Evolutionary conservation across 2,888 invertebrate species (phyloP).

Genomic region (Clistopyga incitator): DNA sequence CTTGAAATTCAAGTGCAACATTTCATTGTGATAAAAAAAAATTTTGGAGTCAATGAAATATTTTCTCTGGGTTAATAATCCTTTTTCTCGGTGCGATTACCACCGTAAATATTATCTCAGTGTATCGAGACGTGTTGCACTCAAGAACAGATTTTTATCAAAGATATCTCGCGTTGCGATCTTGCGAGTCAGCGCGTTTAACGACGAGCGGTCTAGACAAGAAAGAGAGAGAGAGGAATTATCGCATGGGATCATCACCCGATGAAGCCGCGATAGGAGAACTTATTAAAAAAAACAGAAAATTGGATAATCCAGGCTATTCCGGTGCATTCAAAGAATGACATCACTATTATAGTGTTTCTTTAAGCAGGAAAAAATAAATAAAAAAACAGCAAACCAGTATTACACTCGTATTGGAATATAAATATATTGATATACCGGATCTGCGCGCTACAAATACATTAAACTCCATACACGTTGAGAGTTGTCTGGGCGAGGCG

Average conservation of each 20-base stretch:
- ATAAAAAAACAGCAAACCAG: background rate
- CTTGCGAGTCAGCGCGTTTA: slow-evolving; percentile 25
- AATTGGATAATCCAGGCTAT: background rate
- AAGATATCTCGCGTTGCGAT: background rate
- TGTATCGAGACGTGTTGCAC: background rate
- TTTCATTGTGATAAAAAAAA: too few relatives aligned
- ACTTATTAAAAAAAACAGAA: background rate
- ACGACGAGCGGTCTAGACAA: background rate
- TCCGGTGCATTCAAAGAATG: background rate
- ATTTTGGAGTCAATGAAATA: too few relatives aligned
- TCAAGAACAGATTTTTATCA: slow-evolving; percentile 32
- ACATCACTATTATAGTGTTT: background rate
- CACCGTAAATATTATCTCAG: background rate
- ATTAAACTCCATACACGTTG: background rate
- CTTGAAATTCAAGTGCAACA: too few relatives aligned
- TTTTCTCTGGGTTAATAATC: too few relatives aligned
- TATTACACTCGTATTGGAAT: background rate
- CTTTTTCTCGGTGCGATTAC: too few relatives aligned
- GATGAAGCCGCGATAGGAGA: background rate
- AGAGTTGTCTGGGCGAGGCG: slow-evolving; percentile 24
- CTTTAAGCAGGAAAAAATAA: background rate
- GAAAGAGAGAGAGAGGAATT: background rate
- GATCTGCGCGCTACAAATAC: background rate
- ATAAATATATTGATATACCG: background rate
- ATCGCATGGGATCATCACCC: slow-evolving; percentile 4